A percentile compares a stretch with the other conserved stretches of the same genome.
These are phyloP conservation scores for Dynastes hyllus DNA, from an alignment of 2,888 invertebrate species.

Conservation along the genomic window DNA sequence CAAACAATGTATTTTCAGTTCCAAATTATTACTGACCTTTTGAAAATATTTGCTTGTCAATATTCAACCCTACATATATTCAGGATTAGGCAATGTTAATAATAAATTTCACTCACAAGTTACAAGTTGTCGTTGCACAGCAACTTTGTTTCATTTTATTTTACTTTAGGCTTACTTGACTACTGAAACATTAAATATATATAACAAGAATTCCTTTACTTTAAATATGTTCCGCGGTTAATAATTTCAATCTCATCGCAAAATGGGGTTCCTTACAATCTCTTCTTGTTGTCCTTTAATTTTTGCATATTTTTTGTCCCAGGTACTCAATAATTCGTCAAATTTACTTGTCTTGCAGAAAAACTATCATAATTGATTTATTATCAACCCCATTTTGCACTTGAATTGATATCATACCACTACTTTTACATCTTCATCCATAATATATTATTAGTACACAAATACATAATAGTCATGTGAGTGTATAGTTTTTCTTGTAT, in stretches of 20 bases:
- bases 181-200: slow-evolving; percentile 25
- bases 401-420: no score
- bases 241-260: no score
- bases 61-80: not conserved
- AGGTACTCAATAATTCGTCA: no score
- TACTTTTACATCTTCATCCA: not conserved
- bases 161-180: slow-evolving; percentile 10
- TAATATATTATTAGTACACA: slow-evolving; percentile 10
- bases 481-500: slow-evolving; percentile 6
- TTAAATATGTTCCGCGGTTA: not conserved
- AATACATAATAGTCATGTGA: slow-evolving; percentile 1
- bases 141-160: not conserved
- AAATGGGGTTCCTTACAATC: no score
- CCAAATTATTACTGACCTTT: not conserved
- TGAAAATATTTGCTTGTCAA: not conserved
- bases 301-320: no score
- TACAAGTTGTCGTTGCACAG: slow-evolving; percentile 11
- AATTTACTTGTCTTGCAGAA: no score
- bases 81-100: not conserved
- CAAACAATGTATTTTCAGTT: not conserved
- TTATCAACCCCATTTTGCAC: no score
- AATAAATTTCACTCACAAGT: slow-evolving; percentile 4
- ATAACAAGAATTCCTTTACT: not conserved
- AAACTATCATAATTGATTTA: no score
- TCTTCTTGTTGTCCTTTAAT: no score